Percentiles rank a stretch among this genome's conserved stretches.
Conservation (phyloP, 2,113 vertebrate species). For the Microtus oregoni region DNA sequence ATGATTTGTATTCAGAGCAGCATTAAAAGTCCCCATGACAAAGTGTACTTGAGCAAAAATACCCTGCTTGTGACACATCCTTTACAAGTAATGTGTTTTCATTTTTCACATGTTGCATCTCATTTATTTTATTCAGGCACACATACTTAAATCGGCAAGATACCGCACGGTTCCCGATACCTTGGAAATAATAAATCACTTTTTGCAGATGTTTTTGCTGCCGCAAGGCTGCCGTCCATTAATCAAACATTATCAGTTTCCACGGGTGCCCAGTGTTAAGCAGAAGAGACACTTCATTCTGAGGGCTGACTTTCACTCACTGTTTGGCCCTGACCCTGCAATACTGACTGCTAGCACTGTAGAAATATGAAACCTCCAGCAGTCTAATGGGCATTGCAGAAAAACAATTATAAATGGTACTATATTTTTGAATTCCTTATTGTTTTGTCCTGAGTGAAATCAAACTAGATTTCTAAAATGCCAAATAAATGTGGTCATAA, state of each 20-base stretch:
- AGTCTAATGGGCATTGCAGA: constrained; percentile 48
- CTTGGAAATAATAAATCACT: constrained; percentile 93
- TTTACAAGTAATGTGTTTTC: constrained; percentile 90
- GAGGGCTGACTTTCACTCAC: constrained; percentile 88
- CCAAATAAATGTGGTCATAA: constrained; percentile 62
- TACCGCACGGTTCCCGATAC: constrained; percentile 87
- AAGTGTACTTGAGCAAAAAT: constrained; percentile 91
- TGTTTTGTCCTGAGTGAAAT: constrained; percentile 54
- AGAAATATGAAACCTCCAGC: constrained; percentile 75
- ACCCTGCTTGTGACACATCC: constrained; percentile 88
- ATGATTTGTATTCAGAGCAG: constrained; percentile 90
- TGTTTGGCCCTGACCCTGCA: constrained; percentile 85
- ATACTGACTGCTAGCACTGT: constrained; percentile 71
- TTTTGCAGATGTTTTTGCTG: constrained; percentile 89
- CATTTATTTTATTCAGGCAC: constrained; percentile 92
- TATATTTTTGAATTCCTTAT: constrained; percentile 51
- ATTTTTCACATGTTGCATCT: constrained; percentile 93
- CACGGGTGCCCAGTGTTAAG: constrained; percentile 87
- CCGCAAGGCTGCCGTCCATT: constrained; percentile 89
- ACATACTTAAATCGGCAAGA: constrained; percentile 88
- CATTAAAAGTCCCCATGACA: constrained; percentile 90
- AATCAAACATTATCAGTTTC: constrained; percentile 93
- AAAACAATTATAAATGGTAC: constrained; percentile 28
- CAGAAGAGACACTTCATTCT: constrained; percentile 86
- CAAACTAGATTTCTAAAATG: constrained; percentile 60